Conservation (phyloP, 2,113 vertebrate species). For the Panthera tigris region DNA sequence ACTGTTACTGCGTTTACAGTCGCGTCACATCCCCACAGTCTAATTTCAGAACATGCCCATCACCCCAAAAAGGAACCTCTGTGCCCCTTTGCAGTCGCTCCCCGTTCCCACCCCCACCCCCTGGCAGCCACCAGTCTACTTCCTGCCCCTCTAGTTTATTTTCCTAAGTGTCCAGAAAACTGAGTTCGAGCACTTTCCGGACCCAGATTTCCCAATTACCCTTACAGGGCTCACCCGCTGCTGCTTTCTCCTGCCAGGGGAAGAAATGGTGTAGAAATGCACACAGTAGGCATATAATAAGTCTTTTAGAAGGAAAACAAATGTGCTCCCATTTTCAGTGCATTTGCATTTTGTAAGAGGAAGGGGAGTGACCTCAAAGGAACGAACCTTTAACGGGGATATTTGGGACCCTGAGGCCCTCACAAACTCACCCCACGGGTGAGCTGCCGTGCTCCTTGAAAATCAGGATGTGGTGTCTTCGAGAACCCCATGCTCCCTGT, state of each 20-base stretch:
- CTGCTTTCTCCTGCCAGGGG: background rate
- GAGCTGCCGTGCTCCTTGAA: background rate
- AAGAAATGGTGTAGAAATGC: background rate
- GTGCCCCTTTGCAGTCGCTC: background rate
- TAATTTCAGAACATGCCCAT: background rate
- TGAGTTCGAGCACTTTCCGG: background rate
- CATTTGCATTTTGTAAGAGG: background rate
- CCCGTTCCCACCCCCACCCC: no score
- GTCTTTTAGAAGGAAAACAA: background rate
- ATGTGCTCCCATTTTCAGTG: background rate
- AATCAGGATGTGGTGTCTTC: background rate
- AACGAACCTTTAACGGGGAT: background rate
- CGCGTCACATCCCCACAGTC: background rate
- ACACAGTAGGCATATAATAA: background rate
- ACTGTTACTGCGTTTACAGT: background rate
- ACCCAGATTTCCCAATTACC: background rate
- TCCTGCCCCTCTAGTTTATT: background rate
- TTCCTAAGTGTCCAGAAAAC: background rate
- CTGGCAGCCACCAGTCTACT: background rate
- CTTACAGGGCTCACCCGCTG: background rate
- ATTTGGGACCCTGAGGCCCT: background rate
- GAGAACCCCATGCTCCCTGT: background rate
- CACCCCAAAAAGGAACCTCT: background rate
- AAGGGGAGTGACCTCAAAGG: background rate
- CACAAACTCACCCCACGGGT: fast-evolving